Conservation (phyloP, 2,113 vertebrate genomes). For the Lophotis ruficrista region DNA sequence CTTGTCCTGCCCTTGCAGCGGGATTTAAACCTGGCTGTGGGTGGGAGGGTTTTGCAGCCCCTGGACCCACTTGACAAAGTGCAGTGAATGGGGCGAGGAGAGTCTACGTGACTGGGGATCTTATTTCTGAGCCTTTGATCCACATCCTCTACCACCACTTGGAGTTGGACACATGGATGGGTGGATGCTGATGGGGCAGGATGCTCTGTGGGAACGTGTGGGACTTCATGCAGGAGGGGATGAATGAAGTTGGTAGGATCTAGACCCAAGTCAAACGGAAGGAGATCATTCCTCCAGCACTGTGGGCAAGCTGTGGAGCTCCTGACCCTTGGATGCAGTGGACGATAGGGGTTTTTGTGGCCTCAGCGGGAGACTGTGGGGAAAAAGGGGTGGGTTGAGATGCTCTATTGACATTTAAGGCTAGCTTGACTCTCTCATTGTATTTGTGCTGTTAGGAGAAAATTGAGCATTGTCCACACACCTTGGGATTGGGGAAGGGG, state of each 20-base stretch:
- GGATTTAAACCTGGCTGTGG: background rate
- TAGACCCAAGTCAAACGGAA: background rate
- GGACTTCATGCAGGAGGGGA: background rate
- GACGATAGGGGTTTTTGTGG: background rate
- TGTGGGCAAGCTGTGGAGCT: background rate
- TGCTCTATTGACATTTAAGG: background rate
- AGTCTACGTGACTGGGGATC: background rate
- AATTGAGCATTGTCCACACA: background rate
- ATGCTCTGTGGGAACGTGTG: background rate
- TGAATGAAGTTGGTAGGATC: accelerated
- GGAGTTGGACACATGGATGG: background rate
- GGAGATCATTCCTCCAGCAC: background rate
- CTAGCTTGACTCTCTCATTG: background rate
- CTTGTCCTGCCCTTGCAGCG: background rate
- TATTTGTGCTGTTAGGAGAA: constrained; percentile 16
- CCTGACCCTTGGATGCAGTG: background rate
- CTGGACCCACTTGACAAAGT: background rate
- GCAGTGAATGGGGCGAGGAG: background rate
- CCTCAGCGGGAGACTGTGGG: background rate
- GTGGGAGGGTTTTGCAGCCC: background rate
- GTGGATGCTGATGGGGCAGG: background rate
- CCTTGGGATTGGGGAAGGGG: background rate
- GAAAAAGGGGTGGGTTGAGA: background rate
- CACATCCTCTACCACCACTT: accelerated
- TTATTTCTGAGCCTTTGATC: background rate